A percentile compares a stretch with the other conserved stretches of the same genome.
These are phyloP conservation scores for Numenius arquata DNA, from an alignment of 2,113 vertebrate species.

Conservation along the genomic window DNA sequence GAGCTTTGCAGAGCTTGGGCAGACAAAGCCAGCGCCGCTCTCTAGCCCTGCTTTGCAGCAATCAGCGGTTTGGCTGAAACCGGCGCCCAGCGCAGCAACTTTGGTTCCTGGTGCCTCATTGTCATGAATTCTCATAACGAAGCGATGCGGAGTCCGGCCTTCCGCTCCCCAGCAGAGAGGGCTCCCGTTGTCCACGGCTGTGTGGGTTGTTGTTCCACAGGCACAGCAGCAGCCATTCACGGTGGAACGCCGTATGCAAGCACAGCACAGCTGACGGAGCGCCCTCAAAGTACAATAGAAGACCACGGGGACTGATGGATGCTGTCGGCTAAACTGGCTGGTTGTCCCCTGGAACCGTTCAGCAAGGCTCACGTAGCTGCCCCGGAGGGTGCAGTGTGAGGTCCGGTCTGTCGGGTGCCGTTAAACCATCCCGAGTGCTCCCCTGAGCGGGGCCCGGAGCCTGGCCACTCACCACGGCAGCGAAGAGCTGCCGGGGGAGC, in stretches of 20 bases:
- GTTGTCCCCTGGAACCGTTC: background rate
- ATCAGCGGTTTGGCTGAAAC: background rate
- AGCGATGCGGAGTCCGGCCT: background rate
- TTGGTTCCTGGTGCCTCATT: background rate
- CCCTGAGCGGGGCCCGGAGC: background rate
- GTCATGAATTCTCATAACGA: background rate
- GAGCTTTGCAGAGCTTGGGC: background rate
- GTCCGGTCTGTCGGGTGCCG: rapidly evolving
- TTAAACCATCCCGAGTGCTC: background rate
- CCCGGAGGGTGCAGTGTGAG: rapidly evolving
- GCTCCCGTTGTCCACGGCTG: background rate
- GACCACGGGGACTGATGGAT: background rate
- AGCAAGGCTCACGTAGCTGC: background rate
- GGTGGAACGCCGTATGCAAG: background rate
- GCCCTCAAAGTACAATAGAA: background rate
- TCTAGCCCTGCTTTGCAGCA: background rate
- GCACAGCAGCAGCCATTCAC: background rate
- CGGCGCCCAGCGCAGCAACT: background rate
- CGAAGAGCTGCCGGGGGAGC: background rate
- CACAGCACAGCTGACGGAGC: background rate
- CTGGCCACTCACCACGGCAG: background rate
- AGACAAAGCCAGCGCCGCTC: background rate
- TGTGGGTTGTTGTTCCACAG: background rate
- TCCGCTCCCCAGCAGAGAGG: background rate
- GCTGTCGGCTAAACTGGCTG: background rate